Percentiles rank a stretch among this genome's conserved stretches.
These are phyloP conservation scores for Halictus rubicundus DNA, from an alignment of 1,140 invertebrate genomes.

Conservation along the genomic window DNA sequence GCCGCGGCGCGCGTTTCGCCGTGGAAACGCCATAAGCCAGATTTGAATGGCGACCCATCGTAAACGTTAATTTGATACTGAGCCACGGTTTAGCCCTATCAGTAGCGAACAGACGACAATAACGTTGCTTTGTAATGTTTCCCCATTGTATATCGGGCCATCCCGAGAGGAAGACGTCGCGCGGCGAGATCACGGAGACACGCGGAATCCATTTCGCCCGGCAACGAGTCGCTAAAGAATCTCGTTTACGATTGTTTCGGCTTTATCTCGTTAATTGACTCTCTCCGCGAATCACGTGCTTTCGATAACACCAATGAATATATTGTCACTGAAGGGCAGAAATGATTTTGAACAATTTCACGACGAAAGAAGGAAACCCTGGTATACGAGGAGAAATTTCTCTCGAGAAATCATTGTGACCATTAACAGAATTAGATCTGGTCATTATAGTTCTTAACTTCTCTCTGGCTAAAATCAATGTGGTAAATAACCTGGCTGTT, in stretches of 20 bases:
- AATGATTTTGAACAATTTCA: too few species aligned
- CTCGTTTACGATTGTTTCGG: conserved; percentile 27
- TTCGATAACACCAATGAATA: too few species aligned
- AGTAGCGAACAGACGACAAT: conserved; percentile 61
- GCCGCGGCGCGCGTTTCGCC: conserved; percentile 8
- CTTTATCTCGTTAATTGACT: too few species aligned
- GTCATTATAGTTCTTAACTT: too few species aligned
- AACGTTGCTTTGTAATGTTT: conserved; percentile 60
- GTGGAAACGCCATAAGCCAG: conserved; percentile 48
- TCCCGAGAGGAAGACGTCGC: conserved; percentile 31
- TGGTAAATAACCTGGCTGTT: too few species aligned
- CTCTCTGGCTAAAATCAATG: too few species aligned
- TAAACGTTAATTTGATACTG: conserved; percentile 67
- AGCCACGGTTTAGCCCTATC: conserved; percentile 66
- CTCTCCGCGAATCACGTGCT: too few species aligned
- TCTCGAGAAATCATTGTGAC: too few species aligned
- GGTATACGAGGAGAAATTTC: too few species aligned
- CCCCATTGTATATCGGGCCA: conserved; percentile 47
- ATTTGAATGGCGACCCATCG: conserved; percentile 59
- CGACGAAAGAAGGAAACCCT: too few species aligned
- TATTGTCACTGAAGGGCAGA: too few species aligned
- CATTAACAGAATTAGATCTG: too few species aligned
- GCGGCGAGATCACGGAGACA: background rate
- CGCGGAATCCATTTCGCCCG: background rate
- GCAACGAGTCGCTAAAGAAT: conserved; percentile 20